Percentiles rank a stretch among this genome's conserved stretches.
These are phyloP conservation scores for Turritopsis rubra DNA, from an alignment of 30 jellyfish, hydroid and myxozoan species.

Conservation along the genomic window DNA sequence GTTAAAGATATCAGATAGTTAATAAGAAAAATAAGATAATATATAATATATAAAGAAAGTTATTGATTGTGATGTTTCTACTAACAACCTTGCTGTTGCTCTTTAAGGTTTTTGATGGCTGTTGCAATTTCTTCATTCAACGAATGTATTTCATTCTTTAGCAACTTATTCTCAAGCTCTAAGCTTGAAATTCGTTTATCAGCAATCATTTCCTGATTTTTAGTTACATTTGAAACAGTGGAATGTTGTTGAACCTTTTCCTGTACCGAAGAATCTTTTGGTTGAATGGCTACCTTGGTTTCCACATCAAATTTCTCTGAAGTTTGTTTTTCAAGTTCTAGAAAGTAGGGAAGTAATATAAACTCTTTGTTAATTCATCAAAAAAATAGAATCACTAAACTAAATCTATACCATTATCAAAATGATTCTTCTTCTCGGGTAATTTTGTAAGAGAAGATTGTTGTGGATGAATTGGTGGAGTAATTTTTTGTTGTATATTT, in stretches of 20 bases:
- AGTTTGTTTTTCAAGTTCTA: neutral
- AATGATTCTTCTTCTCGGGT: neutral
- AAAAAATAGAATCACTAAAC: neutral
- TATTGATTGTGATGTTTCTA: neutral
- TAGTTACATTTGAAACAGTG: neutral
- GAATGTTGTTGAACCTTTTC: neutral
- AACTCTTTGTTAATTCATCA: neutral
- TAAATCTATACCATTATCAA: neutral
- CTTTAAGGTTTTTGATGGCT: constrained; percentile 43
- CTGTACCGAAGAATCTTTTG: neutral
- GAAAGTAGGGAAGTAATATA: neutral
- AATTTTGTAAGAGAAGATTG: neutral
- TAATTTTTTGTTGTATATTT: neutral
- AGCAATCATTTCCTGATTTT: constrained; percentile 1
- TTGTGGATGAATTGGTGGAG: constrained; percentile 7
- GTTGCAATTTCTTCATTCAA: constrained; percentile 78
- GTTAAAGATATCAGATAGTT: neutral
- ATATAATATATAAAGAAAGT: no score
- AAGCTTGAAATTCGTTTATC: constrained; percentile 67
- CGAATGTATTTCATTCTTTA: constrained; percentile 67
- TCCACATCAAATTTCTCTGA: neutral
- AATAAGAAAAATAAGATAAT: neutral
- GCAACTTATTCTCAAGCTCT: constrained; percentile 76
- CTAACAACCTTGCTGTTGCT: constrained; percentile 54
- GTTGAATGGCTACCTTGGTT: neutral